phyloP scores from a whole-genome alignment of 2,113 vertebrate species.

The Lepus timidus region DNA sequence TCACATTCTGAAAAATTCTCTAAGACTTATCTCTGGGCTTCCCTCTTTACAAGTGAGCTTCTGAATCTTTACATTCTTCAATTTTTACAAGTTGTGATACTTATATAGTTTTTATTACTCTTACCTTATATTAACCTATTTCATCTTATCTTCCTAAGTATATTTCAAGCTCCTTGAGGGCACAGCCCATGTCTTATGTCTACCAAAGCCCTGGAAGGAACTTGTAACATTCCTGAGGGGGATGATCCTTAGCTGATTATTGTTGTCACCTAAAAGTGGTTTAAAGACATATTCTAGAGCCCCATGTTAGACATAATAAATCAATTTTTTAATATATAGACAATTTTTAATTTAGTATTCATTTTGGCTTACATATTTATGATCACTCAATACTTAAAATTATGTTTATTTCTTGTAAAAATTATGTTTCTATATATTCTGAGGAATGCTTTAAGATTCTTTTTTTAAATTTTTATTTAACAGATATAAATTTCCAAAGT shows the following conservation, averaged over 20 bases:
- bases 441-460: conserved; percentile 55
- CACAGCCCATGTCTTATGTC: neutral
- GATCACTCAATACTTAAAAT: conserved; percentile 38
- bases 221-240: neutral
- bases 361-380: conserved; percentile 13
- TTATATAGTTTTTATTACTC: neutral
- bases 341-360: conserved; percentile 57
- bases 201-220: neutral
- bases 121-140: neutral
- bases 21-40: neutral
- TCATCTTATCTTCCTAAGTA: neutral
- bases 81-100: neutral
- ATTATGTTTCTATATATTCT: conserved; percentile 47
- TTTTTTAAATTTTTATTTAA: too few species aligned
- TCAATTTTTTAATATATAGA: neutral
- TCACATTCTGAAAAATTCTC: neutral
- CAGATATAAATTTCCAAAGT: too few species aligned
- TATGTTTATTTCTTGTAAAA: neutral
- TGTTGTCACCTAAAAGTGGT: neutral
- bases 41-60: neutral
- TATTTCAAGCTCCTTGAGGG: neutral
- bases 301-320: neutral
- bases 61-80: neutral
- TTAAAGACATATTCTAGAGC: neutral
- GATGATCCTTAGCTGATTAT: neutral